phyloP scores from a whole-genome alignment of 2,113 vertebrate species.

The Neoarius graeffei region DNA sequence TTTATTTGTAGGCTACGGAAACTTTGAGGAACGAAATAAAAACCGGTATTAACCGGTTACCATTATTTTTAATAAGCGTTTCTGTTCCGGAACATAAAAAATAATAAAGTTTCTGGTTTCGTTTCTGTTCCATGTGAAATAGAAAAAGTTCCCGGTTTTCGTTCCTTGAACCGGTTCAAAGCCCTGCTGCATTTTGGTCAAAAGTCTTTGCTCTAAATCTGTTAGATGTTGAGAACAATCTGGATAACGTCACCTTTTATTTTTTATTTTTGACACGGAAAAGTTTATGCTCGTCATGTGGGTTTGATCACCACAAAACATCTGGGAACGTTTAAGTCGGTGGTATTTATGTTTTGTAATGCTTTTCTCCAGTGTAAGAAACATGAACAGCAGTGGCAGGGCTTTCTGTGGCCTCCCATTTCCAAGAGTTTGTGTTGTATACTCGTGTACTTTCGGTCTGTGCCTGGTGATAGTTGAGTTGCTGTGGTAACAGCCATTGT shows the following conservation, averaged over 20 bases:
- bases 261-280: background rate
- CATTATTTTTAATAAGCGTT: no score
- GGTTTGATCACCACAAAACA: background rate
- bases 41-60: no score
- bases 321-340: background rate
- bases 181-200: background rate
- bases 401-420: background rate
- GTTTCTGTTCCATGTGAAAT: no score
- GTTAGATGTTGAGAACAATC: background rate
- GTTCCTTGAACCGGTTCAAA: no score
- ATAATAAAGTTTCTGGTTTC: no score
- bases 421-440: background rate
- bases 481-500: slow-evolving; percentile 1
- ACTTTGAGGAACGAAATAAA: no score
- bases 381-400: background rate
- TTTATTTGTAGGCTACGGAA: no score
- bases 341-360: background rate
- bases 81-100: no score
- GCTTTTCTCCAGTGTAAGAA: background rate
- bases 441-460: background rate
- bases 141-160: no score
- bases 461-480: background rate
- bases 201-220: background rate
- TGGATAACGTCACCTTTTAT: background rate
- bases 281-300: background rate